A percentile compares a stretch with the other conserved stretches of the same genome.
Conservation (phyloP, 2,113 vertebrate species). For the Oplegnathus fasciatus region DNA sequence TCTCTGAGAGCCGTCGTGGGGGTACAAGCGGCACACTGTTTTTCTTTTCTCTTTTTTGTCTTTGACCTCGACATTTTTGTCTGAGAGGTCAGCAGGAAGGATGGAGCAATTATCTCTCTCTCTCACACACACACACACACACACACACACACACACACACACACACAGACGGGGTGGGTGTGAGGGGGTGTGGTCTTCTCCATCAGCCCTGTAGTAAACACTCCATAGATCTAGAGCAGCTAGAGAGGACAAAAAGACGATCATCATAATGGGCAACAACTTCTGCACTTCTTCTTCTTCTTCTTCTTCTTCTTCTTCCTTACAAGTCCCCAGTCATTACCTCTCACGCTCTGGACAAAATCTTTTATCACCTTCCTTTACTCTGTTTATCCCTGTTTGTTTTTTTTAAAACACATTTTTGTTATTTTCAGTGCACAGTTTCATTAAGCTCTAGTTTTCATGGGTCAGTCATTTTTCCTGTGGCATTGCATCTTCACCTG, state of each 20-base stretch:
- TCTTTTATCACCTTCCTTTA: no score
- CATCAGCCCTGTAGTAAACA: neutral
- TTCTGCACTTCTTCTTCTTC: no score
- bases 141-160: neutral
- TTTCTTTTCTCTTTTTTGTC: neutral
- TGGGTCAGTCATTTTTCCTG: no score
- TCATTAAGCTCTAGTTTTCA: no score
- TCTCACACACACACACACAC: neutral
- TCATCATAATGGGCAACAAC: no score
- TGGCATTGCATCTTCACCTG: no score
- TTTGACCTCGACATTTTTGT: neutral
- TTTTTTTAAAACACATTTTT: no score
- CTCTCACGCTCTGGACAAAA: no score
- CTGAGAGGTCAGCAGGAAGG: neutral
- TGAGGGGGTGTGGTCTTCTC: slow-evolving; percentile 3
- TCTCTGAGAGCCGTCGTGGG: neutral
- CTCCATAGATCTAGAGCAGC: slow-evolving; percentile 35
- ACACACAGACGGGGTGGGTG: neutral
- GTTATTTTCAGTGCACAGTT: no score
- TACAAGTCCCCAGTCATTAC: no score
- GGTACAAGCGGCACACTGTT: neutral
- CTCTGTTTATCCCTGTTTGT: no score
- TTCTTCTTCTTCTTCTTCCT: no score
- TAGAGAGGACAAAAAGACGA: slow-evolving; percentile 9
- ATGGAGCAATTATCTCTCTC: neutral